phyloP scores from a whole-genome alignment of 2,113 vertebrate species.

The Chloropsis hardwickii region DNA sequence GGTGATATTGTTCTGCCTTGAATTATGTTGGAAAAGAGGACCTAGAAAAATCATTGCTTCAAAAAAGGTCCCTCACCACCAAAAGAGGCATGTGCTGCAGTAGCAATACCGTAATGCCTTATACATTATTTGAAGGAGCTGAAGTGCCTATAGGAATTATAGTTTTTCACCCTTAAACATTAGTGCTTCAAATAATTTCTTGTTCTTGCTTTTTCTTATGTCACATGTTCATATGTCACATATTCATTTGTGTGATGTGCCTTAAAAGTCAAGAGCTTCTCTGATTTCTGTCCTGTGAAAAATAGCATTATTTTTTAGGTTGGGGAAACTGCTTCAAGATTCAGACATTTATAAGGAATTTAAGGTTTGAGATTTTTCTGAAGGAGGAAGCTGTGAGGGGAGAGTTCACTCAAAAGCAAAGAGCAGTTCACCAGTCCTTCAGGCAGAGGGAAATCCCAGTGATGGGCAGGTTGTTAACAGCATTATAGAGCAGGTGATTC shows the following conservation, averaged over 20 bases:
- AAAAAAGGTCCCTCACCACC: not conserved
- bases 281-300: not conserved
- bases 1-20: not conserved
- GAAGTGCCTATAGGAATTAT: not conserved
- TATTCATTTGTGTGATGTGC: not conserved
- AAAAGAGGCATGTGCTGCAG: not conserved
- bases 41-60: not conserved
- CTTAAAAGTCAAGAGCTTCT: not conserved
- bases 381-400: not conserved
- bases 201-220: not conserved
- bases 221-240: not conserved
- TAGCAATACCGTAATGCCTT: not conserved
- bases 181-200: not conserved
- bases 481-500: not conserved
- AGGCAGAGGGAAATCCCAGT: not conserved
- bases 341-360: not conserved
- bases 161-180: not conserved
- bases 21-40: not conserved
- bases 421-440: not conserved
- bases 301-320: not conserved
- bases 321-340: not conserved
- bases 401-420: not conserved
- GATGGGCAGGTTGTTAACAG: not conserved
- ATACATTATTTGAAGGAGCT: too few species aligned
- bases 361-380: not conserved